Evolutionary conservation across 2,888 invertebrate genomes (phyloP).

Genomic region (Molorchus minor): DNA sequence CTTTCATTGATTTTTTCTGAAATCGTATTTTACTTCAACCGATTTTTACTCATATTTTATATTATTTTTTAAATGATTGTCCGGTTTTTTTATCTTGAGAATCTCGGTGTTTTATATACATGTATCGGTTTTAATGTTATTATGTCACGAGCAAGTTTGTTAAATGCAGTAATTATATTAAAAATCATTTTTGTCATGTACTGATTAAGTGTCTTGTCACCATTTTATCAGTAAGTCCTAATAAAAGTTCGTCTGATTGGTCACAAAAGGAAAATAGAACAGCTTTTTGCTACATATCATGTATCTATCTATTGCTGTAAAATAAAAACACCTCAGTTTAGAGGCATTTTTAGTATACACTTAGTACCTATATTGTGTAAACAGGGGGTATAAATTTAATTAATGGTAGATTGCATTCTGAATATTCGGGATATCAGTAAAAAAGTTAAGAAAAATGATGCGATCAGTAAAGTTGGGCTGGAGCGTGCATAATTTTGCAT

Average conservation of each 20-base stretch:
- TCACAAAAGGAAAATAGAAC: neutral
- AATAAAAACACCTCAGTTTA: too few relatives aligned
- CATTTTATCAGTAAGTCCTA: neutral
- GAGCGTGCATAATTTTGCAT: too few relatives aligned
- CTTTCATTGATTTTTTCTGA: slow-evolving; percentile 25
- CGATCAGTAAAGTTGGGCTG: too few relatives aligned
- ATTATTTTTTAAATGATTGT: slow-evolving; percentile 10
- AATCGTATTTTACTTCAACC: slow-evolving; percentile 18
- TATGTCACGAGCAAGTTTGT: slow-evolving; percentile 3
- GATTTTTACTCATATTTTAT: slow-evolving; percentile 22
- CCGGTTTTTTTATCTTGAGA: slow-evolving; percentile 16
- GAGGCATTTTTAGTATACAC: too few relatives aligned
- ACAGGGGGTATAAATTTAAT: too few relatives aligned
- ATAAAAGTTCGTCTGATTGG: slow-evolving; percentile 22
- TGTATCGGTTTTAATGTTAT: slow-evolving; percentile 13
- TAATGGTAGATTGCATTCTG: too few relatives aligned
- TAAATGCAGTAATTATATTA: slow-evolving; percentile 18
- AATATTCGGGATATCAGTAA: too few relatives aligned
- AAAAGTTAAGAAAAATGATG: too few relatives aligned
- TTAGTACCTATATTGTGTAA: too few relatives aligned
- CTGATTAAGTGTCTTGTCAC: slow-evolving; percentile 17
- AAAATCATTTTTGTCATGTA: slow-evolving; percentile 6
- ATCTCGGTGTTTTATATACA: slow-evolving; percentile 20
- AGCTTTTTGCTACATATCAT: neutral
- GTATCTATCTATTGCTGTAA: too few relatives aligned